Base-by-base conservation (phyloP, 2,113 vertebrate genomes). In the Hylia prasina region DNA sequence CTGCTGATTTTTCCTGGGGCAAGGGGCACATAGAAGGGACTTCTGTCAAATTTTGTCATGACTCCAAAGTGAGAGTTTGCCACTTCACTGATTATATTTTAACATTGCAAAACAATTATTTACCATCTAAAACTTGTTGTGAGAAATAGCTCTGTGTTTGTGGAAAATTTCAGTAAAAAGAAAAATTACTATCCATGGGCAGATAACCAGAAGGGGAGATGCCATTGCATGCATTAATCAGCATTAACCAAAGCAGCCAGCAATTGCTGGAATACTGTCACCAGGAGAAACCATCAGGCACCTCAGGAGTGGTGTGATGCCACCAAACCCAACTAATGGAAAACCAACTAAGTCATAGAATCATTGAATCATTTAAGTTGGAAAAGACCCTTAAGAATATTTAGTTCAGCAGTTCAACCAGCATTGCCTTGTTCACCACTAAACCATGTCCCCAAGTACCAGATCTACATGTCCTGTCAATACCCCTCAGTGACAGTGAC, bases 381-480 rank as follows among this genome's bases (percentile, higher is more conserved):
- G 19, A 77, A 89, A 50, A 87, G 30, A 57, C 12, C 35, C 27
- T 71, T 33, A 77, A 51, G n/a, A 63, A 22, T 50, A 37, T 50
- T 4, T 2, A 42, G 17, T 15, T 31, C 6, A 48, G 28, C 6
- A 2, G 0, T 24, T 10, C 30, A 35, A 25, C 25, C 15, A n/a
- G 13, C 37, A 40, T 22, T 71, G 40, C 15, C 35, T 11, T 33
- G 8, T 8, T 72, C 33, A 61, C 45, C 35, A n/a, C 31, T 88
- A 75, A 80, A 70, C 44, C 3, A 3, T 18, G 10, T 15, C 31
- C 14, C 27, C 35, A 57, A 1, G 17, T 6, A 3, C 25, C 56
- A 70, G 16, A 53, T 47, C n/a, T 37, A 23, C 11, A 10, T 0
- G 0, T 28, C 8, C 30, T 30, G 27, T 13, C 12, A 57, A 42